A percentile compares a stretch with the other conserved stretches of the same genome.
phyloP scores from a whole-genome alignment of 2,113 vertebrate genomes.

The Sapayoa aenigma region DNA sequence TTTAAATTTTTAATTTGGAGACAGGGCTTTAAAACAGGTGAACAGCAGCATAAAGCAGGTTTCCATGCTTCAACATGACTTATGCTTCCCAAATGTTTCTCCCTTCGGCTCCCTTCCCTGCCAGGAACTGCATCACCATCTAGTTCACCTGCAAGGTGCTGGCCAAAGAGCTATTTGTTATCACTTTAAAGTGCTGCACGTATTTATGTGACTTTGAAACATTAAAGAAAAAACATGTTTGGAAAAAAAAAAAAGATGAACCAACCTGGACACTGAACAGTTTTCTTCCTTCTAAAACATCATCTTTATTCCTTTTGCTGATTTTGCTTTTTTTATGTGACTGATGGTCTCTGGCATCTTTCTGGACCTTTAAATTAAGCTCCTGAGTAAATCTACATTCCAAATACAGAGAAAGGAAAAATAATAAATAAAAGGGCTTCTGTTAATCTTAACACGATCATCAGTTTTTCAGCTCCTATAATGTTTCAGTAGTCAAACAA shows the following conservation, averaged over 20 bases:
- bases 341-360: conserved; percentile 76
- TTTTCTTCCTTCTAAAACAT: conserved; percentile 73
- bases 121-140: background rate
- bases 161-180: background rate
- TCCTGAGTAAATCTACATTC: conserved; percentile 79
- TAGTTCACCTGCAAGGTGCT: background rate
- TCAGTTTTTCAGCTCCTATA: background rate
- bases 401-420: background rate
- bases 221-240: background rate
- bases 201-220: background rate
- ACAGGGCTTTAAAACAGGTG: background rate
- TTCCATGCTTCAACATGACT: background rate
- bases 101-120: background rate
- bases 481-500: background rate
- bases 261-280: conserved; percentile 66
- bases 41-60: background rate
- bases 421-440: background rate
- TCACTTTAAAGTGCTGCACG: background rate
- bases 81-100: background rate
- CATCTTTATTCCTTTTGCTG: conserved; percentile 72
- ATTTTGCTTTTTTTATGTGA: conserved; percentile 76
- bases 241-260: background rate
- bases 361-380: conserved; percentile 81
- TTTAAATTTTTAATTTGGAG: background rate
- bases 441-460: background rate